Evolutionary conservation across 1,140 invertebrate species (phyloP), one percentile per base, ranked within the genome.

Genomic region (Augochlora pura): DNA sequence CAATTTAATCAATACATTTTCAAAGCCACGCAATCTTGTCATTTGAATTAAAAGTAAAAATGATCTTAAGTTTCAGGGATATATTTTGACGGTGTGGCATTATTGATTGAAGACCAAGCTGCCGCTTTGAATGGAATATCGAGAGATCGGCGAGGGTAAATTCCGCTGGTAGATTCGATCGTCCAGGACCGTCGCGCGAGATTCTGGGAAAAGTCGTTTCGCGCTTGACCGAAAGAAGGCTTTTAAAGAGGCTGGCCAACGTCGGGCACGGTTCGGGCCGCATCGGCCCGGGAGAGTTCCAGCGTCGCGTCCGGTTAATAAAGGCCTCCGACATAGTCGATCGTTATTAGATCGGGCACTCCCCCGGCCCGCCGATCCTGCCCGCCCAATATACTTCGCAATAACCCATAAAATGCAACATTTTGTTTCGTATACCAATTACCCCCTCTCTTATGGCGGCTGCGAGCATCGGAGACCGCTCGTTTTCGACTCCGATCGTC

Each of bases 201-300:
- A 92, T 93, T 93, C 92, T 85, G 74, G 87, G 92, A 93, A 93
- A 93, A 93, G 91, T 89, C 91, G 89, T 93, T 92, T 91, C 89
- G 91, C 90, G 88, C 86, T 85, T 85, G 85, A 87, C 88, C 82
- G 83, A 87, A 90, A 81, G 78, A 90, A 81, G 78, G 81, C 87
- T 85, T 80, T 87, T 83, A 82, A 71, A 87, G n/a, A n/a, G 18
- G 76, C 42, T 39, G 63, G 57, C 75, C 75, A 66, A 32, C 32
- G 32, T 32, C 32, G 32, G 32, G 32, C 32, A 1, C 4, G 32
- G 32, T 32, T 32, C 66, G 39, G 42, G 72, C 62, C 84, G 54
- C 77, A 38, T 75, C 38, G 66, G 73, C 76, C 70, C 54, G 7
- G 49, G 49, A 54, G 62, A 25, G 52, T 83, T 85, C 83, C 85